phyloP scores from a whole-genome alignment of 1,140 invertebrate species.

The Ceratitis capitata region DNA sequence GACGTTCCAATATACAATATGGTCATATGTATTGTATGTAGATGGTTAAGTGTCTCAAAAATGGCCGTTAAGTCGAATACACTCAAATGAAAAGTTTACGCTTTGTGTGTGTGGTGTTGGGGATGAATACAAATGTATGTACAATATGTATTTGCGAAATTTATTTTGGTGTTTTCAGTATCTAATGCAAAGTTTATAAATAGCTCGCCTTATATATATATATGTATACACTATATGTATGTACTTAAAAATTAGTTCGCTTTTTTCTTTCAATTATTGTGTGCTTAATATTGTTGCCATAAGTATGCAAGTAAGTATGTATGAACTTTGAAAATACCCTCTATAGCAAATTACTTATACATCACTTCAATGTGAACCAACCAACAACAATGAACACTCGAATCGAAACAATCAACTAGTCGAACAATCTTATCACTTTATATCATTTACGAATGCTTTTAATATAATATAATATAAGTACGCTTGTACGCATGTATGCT shows the following conservation, averaged over 20 bases:
- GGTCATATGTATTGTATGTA: not conserved
- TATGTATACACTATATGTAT: too few relatives aligned
- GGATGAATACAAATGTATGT: not conserved
- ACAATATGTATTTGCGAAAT: not conserved
- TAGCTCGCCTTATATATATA: slow-evolving; percentile 8
- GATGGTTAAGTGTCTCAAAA: not conserved
- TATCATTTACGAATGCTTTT: not conserved
- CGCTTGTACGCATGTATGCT: not conserved
- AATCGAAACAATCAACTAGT: slow-evolving; percentile 10
- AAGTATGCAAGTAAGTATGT: not conserved
- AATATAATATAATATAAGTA: not conserved
- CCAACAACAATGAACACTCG: not conserved
- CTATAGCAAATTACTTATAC: not conserved
- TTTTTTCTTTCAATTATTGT: not conserved
- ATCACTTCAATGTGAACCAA: slow-evolving; percentile 6
- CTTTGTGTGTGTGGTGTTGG: not conserved
- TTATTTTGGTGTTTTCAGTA: not conserved
- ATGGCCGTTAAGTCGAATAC: not conserved
- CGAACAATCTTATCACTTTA: not conserved
- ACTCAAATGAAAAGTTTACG: not conserved
- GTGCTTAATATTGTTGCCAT: not conserved
- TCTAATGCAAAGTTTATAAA: not conserved
- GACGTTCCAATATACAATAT: too few relatives aligned
- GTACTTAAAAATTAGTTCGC: not conserved
- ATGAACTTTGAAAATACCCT: not conserved